Conservation (phyloP, 2,797 vertebrate species). For the Accipiter minullus region DNA sequence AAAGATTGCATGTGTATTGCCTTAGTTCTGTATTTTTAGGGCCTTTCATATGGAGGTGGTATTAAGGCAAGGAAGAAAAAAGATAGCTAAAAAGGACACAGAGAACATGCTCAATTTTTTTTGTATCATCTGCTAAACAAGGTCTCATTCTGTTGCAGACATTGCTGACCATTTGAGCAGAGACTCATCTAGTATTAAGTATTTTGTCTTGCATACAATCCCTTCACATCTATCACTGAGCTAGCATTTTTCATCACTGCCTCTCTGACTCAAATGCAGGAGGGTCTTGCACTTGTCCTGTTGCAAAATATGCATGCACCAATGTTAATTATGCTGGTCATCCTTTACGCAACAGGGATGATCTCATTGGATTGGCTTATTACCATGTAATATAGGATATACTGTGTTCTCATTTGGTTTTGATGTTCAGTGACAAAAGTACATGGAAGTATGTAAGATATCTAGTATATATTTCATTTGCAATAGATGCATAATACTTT, state of each 20-base stretch:
- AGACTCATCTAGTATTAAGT: neutral
- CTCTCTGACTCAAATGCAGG: neutral
- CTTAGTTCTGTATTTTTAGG: neutral
- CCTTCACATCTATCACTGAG: neutral
- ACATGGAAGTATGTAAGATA: rapidly evolving
- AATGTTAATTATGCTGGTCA: rapidly evolving
- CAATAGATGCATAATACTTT: too few species aligned
- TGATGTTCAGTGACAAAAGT: neutral
- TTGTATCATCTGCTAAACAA: neutral
- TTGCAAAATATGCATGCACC: neutral
- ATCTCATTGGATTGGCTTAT: rapidly evolving
- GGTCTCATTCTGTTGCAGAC: neutral
- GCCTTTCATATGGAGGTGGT: neutral
- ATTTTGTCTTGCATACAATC: neutral
- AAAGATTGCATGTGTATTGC: rapidly evolving
- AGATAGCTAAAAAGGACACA: neutral
- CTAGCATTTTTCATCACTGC: neutral
- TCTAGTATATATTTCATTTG: neutral
- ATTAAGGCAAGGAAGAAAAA: neutral
- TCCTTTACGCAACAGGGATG: neutral
- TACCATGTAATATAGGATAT: rapidly evolving
- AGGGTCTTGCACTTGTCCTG: neutral
- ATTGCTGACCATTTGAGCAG: neutral
- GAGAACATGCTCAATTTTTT: neutral
- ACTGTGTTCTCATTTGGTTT: neutral